phyloP scores from a whole-genome alignment of 2,113 vertebrate genomes.

The Manacus vitellinus region DNA sequence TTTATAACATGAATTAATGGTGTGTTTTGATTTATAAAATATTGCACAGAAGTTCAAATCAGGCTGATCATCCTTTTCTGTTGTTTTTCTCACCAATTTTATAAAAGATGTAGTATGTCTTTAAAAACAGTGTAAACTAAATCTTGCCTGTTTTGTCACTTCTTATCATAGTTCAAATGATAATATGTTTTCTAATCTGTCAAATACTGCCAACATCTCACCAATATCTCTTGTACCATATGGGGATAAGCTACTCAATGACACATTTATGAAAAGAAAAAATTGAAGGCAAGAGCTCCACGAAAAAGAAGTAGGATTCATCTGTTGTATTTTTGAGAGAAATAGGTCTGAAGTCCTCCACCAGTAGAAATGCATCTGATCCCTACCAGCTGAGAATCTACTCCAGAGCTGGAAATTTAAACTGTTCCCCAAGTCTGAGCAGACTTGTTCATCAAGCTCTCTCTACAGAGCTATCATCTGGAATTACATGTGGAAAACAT shows the following conservation, averaged over 20 bases:
- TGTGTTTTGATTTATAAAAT: not conserved
- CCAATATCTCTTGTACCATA: not conserved
- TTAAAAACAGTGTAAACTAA: not conserved
- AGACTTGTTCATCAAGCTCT: not conserved
- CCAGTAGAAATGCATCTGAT: not conserved
- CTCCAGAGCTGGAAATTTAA: not conserved
- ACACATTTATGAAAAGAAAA: not conserved
- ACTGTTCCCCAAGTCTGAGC: not conserved
- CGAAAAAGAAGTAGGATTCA: not conserved
- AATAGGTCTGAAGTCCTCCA: not conserved
- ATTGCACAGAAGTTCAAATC: not conserved
- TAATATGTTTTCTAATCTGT: not conserved
- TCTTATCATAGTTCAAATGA: not conserved
- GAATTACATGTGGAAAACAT: not conserved
- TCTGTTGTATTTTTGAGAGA: not conserved
- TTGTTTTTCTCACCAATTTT: not conserved
- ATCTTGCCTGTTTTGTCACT: not conserved
- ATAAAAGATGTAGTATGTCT: not conserved
- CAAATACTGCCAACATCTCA: not conserved
- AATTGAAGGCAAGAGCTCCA: not conserved
- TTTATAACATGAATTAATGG: not conserved
- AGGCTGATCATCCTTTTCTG: not conserved
- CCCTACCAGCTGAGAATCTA: not conserved
- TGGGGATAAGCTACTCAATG: not conserved
- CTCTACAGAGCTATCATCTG: not conserved